phyloP scores from a whole-genome alignment of 2,113 vertebrate genomes.

The Sinocyclocheilus grahami region DNA sequence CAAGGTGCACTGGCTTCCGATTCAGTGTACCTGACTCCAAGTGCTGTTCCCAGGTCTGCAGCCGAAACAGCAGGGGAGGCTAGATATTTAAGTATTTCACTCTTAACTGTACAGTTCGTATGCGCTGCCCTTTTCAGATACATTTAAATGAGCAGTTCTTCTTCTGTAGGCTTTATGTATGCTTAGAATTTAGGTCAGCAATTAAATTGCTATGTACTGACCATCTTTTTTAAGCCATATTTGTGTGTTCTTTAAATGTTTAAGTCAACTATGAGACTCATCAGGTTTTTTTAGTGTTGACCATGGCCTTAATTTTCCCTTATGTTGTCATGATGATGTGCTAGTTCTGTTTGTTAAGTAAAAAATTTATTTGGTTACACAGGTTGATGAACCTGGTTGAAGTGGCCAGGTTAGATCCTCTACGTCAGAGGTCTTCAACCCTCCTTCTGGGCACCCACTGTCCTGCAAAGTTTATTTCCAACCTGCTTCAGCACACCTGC shows the following conservation, averaged over 20 bases:
- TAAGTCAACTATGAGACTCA: not conserved
- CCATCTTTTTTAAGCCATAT: not conserved
- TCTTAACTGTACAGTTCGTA: not conserved
- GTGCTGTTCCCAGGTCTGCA: constrained; percentile 58
- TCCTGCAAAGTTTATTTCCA: too few relatives aligned
- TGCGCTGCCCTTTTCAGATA: too few relatives aligned
- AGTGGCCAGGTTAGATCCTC: not conserved
- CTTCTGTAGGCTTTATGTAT: not conserved
- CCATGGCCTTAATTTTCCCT: not conserved
- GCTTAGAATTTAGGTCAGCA: not conserved
- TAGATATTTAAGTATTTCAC: constrained; percentile 63
- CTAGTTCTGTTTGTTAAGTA: constrained; percentile 34
- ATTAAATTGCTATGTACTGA: not conserved
- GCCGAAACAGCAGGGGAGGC: constrained; percentile 64
- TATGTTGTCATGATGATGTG: not conserved
- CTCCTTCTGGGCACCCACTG: too few relatives aligned
- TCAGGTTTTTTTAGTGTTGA: not conserved
- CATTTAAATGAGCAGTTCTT: not conserved
- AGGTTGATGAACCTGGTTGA: constrained; percentile 19
- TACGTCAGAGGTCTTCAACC: too few relatives aligned
- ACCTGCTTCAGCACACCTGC: too few relatives aligned
- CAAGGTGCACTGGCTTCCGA: constrained; percentile 64
- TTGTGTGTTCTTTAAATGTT: too few relatives aligned
- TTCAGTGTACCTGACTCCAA: constrained; percentile 73
- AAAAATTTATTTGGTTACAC: constrained; percentile 42